phyloP scores from a whole-genome alignment of 2,888 invertebrate species.

The Mechanitis messenoides region DNA sequence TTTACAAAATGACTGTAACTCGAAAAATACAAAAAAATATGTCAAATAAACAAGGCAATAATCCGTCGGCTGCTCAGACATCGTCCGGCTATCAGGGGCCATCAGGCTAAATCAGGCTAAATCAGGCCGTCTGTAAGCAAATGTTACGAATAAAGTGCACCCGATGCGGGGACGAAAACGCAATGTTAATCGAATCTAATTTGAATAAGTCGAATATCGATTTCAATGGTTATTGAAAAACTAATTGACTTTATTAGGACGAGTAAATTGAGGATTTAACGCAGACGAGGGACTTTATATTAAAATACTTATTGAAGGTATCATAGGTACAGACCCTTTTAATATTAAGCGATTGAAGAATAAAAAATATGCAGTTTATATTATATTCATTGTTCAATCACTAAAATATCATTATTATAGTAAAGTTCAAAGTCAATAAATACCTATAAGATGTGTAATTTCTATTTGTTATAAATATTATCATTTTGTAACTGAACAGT shows the following conservation, averaged over 20 bases:
- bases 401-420: too few relatives aligned
- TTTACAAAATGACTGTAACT: slow-evolving; percentile 15
- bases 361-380: too few relatives aligned
- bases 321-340: too few relatives aligned
- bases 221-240: not conserved
- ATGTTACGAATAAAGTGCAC: slow-evolving; percentile 13
- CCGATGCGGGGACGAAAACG: slow-evolving; percentile 6
- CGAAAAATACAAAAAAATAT: slow-evolving; percentile 12
- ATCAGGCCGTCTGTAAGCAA: slow-evolving; percentile 28
- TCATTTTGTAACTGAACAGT: too few relatives aligned
- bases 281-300: too few relatives aligned
- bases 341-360: too few relatives aligned
- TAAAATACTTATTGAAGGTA: too few relatives aligned
- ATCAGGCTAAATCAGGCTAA: slow-evolving; percentile 17
- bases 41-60: slow-evolving; percentile 23
- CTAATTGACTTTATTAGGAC: not conserved
- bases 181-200: not conserved
- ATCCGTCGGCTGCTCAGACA: slow-evolving; percentile 8
- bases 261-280: not conserved
- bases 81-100: slow-evolving; percentile 2
- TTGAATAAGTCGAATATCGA: not conserved
- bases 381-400: too few relatives aligned
- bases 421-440: too few relatives aligned
- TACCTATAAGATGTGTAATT: too few relatives aligned
- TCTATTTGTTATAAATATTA: too few relatives aligned